Evolutionary conservation across 1,140 invertebrate species (phyloP).

Genomic region (Diabrotica virgifera): DNA sequence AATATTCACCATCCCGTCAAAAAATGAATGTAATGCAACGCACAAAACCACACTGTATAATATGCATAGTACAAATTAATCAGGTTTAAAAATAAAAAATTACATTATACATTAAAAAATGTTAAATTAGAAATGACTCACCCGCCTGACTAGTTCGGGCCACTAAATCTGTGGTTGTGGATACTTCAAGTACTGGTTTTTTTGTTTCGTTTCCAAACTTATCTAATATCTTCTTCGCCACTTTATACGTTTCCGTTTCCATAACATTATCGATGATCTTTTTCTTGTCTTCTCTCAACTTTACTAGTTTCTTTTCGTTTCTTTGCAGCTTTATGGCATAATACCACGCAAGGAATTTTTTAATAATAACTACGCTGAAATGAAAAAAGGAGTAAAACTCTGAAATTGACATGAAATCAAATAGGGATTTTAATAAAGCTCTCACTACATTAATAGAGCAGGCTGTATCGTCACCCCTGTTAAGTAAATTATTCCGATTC

Average conservation of each 20-base stretch:
- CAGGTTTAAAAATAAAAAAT: no score
- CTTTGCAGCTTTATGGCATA: constrained; percentile 78
- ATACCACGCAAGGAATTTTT: constrained; percentile 80
- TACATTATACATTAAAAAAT: no score
- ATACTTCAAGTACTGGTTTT: neutral
- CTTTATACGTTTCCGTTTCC: constrained; percentile 97
- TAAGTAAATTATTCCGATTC: no score
- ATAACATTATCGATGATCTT: constrained; percentile 93
- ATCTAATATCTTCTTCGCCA: constrained; percentile 87
- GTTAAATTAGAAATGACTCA: neutral
- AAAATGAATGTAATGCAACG: no score
- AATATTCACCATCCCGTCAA: no score
- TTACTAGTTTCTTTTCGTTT: constrained; percentile 73
- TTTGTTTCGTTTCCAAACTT: constrained; percentile 72
- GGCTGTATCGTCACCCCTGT: no score
- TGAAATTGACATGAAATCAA: no score
- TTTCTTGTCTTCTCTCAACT: constrained; percentile 77
- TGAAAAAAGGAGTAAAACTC: no score
- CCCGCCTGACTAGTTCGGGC: neutral
- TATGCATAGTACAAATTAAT: no score
- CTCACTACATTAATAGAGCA: no score
- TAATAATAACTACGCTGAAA: constrained; percentile 75
- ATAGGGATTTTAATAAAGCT: no score
- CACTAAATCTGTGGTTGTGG: neutral
- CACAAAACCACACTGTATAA: no score